Evolutionary conservation across 1,140 invertebrate species (phyloP).

Genomic region (Penaeus japonicus): DNA sequence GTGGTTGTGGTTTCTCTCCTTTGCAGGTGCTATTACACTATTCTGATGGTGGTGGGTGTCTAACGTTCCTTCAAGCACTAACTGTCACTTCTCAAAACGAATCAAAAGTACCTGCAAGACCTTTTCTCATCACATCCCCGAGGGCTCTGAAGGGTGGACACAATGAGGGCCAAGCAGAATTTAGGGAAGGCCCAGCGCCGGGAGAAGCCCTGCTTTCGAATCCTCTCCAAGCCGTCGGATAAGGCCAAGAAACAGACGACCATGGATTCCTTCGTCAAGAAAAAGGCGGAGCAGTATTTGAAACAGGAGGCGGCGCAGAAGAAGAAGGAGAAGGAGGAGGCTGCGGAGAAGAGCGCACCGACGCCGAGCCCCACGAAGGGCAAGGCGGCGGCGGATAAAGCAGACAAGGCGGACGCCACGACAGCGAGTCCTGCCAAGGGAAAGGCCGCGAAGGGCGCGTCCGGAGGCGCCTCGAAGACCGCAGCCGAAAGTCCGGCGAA

Average conservation of each 20-base stretch:
- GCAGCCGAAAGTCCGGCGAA: too few species aligned
- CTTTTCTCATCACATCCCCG: neutral
- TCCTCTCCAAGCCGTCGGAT: too few species aligned
- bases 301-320: neutral
- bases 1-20: slow-evolving; percentile 17
- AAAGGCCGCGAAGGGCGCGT: too few species aligned
- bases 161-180: slow-evolving; percentile 21
- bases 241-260: too few species aligned
- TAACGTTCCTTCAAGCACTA: slow-evolving; percentile 6
- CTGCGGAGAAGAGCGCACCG: neutral
- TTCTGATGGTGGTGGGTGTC: slow-evolving; percentile 16
- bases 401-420: too few species aligned
- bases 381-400: neutral
- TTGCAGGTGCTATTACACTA: slow-evolving; percentile 30
- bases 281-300: too few species aligned
- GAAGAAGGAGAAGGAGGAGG: neutral
- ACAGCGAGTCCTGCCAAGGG: too few species aligned
- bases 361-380: neutral
- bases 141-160: too few species aligned
- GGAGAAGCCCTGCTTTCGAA: neutral
- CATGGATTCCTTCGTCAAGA: too few species aligned
- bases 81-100: neutral
- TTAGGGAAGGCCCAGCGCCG: neutral
- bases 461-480: too few species aligned
- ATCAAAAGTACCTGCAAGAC: neutral